phyloP scores from a whole-genome alignment of 2,888 invertebrate species.

The Charanyca ferruginea region DNA sequence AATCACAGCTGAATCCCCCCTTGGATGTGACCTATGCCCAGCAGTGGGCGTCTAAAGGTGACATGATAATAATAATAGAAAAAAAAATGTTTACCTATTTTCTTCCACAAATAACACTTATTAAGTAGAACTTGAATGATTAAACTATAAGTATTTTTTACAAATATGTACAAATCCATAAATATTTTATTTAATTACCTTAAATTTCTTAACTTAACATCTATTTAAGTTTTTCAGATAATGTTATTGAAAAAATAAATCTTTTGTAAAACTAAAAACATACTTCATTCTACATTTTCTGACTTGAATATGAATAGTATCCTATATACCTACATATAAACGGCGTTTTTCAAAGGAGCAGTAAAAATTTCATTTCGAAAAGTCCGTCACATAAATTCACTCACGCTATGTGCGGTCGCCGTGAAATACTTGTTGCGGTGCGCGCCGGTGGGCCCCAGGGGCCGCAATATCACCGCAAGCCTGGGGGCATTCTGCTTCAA shows the following conservation, averaged over 20 bases:
- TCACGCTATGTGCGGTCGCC: neutral
- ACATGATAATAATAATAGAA: no score
- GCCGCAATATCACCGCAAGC: constrained; percentile 8
- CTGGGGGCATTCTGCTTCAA: constrained; percentile 16
- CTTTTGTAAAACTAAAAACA: neutral
- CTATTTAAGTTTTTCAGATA: no score
- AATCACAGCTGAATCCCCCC: no score
- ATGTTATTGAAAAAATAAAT: no score
- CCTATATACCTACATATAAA: neutral
- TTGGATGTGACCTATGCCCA: no score
- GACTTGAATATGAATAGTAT: neutral
- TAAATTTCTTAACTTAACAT: neutral
- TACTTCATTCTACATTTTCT: neutral
- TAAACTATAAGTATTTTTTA: no score
- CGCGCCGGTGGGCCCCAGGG: neutral
- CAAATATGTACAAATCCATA: no score
- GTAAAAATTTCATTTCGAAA: neutral
- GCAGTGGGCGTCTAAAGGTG: no score
- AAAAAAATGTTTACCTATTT: no score
- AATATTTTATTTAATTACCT: no score
- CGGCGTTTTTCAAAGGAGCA: neutral
- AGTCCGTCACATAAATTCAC: neutral
- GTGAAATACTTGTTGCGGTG: constrained; percentile 2
- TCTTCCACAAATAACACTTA: no score
- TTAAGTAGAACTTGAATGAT: no score